A percentile compares a stretch with the other conserved stretches of the same genome.
These are phyloP conservation scores for Metopolophium dirhodum DNA, from an alignment of 1,140 invertebrate species.

Conservation along the genomic window DNA sequence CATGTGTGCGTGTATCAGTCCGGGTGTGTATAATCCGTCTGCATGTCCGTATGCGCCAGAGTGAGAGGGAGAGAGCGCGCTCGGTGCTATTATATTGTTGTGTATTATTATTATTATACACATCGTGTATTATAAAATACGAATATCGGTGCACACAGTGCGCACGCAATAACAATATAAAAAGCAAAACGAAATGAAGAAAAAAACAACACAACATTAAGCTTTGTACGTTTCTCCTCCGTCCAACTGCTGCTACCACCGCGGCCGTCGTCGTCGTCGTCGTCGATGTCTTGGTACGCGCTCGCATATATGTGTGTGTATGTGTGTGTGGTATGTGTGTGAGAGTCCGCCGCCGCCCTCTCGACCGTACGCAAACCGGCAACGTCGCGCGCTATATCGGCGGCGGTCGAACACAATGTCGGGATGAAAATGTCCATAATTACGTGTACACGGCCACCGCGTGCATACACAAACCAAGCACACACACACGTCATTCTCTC, in stretches of 20 bases:
- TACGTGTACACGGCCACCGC: slow-evolving; percentile 13
- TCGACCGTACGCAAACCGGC: slow-evolving; percentile 25
- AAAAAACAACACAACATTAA: slow-evolving; percentile 21
- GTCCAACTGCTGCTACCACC: not conserved
- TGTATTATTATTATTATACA: slow-evolving; percentile 16
- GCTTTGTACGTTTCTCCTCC: slow-evolving; percentile 12
- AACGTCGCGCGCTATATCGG: slow-evolving; percentile 45
- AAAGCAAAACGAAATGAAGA: not conserved
- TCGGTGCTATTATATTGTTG: not conserved
- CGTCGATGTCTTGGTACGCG: not conserved
- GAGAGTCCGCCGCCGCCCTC: not conserved
- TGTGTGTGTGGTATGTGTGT: not conserved
- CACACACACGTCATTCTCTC: not conserved
- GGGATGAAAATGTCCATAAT: slow-evolving; percentile 57
- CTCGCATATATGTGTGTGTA: no score
- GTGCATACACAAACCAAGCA: not conserved
- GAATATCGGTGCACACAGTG: not conserved
- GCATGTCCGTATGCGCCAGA: not conserved
- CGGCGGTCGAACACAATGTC: slow-evolving; percentile 43
- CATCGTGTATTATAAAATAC: not conserved
- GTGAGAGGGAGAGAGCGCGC: not conserved
- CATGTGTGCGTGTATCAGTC: not conserved
- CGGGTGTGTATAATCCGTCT: not conserved
- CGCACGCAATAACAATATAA: slow-evolving; percentile 38
- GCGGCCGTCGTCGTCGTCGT: not conserved